phyloP scores from a whole-genome alignment of 2,797 vertebrate genomes.

The Anguilla marmorata region DNA sequence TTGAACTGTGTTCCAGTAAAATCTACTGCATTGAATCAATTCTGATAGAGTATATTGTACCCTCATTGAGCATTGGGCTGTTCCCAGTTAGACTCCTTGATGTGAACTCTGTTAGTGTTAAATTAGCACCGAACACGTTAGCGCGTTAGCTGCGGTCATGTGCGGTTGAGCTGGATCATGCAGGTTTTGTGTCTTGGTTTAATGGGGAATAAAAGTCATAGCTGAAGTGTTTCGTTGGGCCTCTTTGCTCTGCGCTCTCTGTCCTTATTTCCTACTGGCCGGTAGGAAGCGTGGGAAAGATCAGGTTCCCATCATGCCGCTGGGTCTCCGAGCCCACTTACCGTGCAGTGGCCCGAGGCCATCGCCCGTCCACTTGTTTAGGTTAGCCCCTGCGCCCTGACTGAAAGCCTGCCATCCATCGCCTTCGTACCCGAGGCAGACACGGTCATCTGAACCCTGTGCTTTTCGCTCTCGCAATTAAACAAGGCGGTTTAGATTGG shows the following conservation, averaged over 20 bases:
- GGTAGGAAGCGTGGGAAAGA: conserved; percentile 1
- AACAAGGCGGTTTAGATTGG: not conserved
- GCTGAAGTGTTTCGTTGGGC: too few species aligned
- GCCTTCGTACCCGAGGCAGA: not conserved
- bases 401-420: not conserved
- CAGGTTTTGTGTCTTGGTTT: not conserved
- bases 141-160: not conserved
- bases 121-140: not conserved
- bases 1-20: not conserved
- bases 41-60: not conserved
- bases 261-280: not conserved
- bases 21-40: not conserved
- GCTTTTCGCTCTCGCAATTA: not conserved
- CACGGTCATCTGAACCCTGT: not conserved
- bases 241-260: not conserved
- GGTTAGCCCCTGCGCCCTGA: not conserved
- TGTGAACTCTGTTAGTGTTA: not conserved
- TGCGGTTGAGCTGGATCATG: not conserved
- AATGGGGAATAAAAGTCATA: not conserved
- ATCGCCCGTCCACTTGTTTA: not conserved
- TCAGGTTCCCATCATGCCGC: not conserved
- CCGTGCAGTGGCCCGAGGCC: not conserved
- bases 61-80: not conserved
- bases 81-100: not conserved
- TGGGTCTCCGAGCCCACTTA: not conserved